A percentile compares a stretch with the other conserved stretches of the same genome.
Evolutionary conservation across 2,888 invertebrate species (phyloP).

Genomic region (Macrophya alboannulata): DNA sequence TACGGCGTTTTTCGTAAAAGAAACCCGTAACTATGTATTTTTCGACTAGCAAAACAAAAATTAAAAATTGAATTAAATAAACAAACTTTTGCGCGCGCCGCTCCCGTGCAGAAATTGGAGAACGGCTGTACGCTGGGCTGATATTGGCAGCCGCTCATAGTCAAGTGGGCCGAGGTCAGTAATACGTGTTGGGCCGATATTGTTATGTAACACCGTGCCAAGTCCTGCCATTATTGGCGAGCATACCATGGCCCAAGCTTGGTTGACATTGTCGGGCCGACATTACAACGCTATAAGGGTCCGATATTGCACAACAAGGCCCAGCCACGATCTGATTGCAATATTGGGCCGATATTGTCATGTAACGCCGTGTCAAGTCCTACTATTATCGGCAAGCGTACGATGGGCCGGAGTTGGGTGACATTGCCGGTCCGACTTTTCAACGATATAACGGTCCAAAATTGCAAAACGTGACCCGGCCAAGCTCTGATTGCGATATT

Average conservation of each 20-base stretch:
- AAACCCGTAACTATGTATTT: too few relatives aligned
- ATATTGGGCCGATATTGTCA: background rate
- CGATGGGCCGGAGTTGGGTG: background rate
- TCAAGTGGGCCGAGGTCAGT: background rate
- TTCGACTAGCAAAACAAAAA: too few relatives aligned
- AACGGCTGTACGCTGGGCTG: slow-evolving; percentile 3
- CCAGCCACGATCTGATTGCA: background rate
- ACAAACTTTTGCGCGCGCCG: too few relatives aligned
- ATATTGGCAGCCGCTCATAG: slow-evolving; percentile 7
- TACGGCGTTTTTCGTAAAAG: too few relatives aligned
- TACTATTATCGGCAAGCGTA: background rate
- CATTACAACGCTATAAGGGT: background rate
- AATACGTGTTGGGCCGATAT: slow-evolving; percentile 9
- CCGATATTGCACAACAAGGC: background rate
- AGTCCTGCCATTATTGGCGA: too few relatives aligned
- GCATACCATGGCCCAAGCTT: background rate
- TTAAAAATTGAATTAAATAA: too few relatives aligned
- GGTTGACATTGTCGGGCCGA: background rate
- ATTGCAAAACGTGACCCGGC: background rate
- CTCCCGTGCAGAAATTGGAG: slow-evolving; percentile 6
- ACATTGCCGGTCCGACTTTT: background rate
- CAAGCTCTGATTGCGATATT: background rate
- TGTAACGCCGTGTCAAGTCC: slow-evolving; percentile 12
- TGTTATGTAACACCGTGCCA: slow-evolving; percentile 12
- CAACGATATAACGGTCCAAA: background rate